Evolutionary conservation across 1,140 invertebrate genomes (phyloP), one percentile per base, ranked within the genome.

Genomic region (Papilio machaon): DNA sequence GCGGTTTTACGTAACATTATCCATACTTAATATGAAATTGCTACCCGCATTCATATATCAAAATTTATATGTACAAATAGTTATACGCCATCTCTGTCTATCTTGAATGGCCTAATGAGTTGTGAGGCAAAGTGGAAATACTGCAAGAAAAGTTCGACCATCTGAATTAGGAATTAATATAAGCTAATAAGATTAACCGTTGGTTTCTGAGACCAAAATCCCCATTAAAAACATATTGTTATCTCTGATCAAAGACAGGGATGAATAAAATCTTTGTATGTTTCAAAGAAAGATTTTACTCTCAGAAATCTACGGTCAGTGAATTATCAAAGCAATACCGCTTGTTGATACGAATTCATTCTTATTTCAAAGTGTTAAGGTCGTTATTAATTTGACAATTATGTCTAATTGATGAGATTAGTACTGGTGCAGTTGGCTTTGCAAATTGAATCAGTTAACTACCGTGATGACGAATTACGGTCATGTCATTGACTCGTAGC

Each of bases 361-460:
- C 19, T 23, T 60, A 60, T 60, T 1, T 60, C n/a, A 19, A 60
- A 19, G n/a, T 2, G 23, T 23, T 60, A 60, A 60, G n/a, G 58
- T 60, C 19, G 58, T 6, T 4, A 19, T 60, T 19, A 9, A 19
- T 60, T 60, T 60, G n/a, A 11, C 54, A 58, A n/a, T 30, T 30
- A 30, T 58, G 17, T 58, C 54, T n/a, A 58, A 58, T 58, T 17
- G 54, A n/a, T n/a, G 54, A 60, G 54, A 38, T 47, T 47, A 47
- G 43, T 30, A 6, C 23, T 2, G 47, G 67, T 47, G 76, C 67
- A 49, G 15, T 19, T 30, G 60, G 19, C 64, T 49, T 23, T 58
- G 49, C 11, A 64, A 84, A 84, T 84, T 82, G 70, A 73, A 81
- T 70, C 83, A 84, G 82, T 83, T 80, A 82, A 76, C 60, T 73